Conservation (phyloP, 2,797 vertebrate genomes). For the Phalanger gymnotis region DNA sequence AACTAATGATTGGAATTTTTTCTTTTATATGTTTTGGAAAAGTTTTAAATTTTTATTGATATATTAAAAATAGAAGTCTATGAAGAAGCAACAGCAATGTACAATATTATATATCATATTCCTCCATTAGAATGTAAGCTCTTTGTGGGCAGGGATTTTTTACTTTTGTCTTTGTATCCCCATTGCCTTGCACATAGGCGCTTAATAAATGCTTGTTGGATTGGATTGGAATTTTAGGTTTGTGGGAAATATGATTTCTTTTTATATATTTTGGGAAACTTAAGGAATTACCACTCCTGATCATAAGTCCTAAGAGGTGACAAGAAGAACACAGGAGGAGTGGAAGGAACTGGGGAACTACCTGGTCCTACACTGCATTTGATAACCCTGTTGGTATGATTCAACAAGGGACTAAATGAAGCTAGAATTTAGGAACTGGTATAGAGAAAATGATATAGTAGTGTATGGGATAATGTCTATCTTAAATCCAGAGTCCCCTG, state of each 20-base stretch:
- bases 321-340: neutral
- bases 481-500: neutral
- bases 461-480: neutral
- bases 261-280: neutral
- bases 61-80: neutral
- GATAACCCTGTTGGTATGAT: neutral
- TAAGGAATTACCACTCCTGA: neutral
- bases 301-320: neutral
- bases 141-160: neutral
- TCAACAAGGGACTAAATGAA: neutral
- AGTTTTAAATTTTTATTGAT: neutral
- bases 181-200: neutral
- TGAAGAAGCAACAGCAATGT: neutral
- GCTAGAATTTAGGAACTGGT: neutral
- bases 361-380: neutral
- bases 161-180: neutral
- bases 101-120: neutral
- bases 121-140: neutral
- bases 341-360: neutral
- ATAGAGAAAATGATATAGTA: neutral
- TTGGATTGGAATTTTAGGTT: neutral
- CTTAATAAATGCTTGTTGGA: constrained; percentile 2
- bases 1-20: neutral
- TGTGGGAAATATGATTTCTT: neutral
- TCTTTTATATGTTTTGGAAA: neutral